phyloP scores from a whole-genome alignment of 2,888 invertebrate genomes.

The Tuta absoluta region DNA sequence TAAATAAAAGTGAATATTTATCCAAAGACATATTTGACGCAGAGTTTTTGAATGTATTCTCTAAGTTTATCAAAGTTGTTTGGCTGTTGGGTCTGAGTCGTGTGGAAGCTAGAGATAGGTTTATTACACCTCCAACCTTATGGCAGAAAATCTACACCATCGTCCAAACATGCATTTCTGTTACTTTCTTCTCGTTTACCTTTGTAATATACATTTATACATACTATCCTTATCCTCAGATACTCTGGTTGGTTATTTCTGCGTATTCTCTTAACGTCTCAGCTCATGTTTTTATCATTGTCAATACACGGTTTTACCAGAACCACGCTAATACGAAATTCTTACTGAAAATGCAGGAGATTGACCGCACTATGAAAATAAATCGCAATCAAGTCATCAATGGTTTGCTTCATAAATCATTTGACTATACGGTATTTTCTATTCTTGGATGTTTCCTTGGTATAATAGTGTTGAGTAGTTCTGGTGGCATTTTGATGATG shows the following conservation, averaged over 20 bases:
- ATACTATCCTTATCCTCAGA: neutral
- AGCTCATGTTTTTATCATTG: neutral
- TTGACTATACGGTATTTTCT: neutral
- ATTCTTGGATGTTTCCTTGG: neutral
- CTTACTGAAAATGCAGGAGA: constrained; percentile 54
- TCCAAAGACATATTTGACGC: constrained; percentile 58
- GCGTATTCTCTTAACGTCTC: neutral
- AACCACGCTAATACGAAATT: constrained; percentile 50
- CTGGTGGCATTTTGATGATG: constrained; percentile 29
- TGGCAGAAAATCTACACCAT: constrained; percentile 53
- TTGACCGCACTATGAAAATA: constrained; percentile 57
- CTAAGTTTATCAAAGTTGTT: constrained; percentile 45
- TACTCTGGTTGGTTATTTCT: neutral
- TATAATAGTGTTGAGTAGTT: constrained; percentile 20
- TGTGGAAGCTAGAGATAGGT: constrained; percentile 50
- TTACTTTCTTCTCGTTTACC: neutral
- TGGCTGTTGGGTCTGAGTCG: constrained; percentile 52
- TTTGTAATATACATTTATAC: neutral
- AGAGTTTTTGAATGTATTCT: constrained; percentile 47
- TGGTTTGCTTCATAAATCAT: constrained; percentile 34
- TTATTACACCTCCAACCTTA: constrained; percentile 50
- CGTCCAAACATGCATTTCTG: neutral
- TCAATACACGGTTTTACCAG: constrained; percentile 54
- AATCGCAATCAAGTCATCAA: constrained; percentile 46
- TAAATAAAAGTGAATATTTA: constrained; percentile 45